Percentiles rank a stretch among this genome's conserved stretches.
These are phyloP conservation scores for Anser brachyrhynchus DNA, from an alignment of 2,113 vertebrate species.

Conservation along the genomic window DNA sequence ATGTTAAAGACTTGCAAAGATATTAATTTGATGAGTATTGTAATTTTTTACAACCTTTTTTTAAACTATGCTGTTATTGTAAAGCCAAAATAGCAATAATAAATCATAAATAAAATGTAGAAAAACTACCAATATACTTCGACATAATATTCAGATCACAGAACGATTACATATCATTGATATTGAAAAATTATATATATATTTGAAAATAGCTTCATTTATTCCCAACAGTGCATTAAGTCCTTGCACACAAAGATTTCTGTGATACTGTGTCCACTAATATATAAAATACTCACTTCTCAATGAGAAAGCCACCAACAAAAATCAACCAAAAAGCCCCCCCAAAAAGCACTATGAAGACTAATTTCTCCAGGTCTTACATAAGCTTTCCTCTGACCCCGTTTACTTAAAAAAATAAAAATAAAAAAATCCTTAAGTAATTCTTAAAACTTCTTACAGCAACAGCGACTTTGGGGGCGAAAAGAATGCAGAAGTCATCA, in stretches of 20 bases:
- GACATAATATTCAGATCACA: not conserved
- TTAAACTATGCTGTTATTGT: not conserved
- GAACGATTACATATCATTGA: not conserved
- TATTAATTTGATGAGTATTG: not conserved
- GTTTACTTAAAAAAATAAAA: not conserved
- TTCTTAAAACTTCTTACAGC: slow-evolving; percentile 75
- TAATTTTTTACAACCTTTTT: not conserved
- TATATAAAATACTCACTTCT: not conserved
- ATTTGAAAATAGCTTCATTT: not conserved
- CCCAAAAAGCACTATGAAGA: not conserved
- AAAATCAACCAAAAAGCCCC: not conserved
- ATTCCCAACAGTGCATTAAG: not conserved
- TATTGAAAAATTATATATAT: accelerated
- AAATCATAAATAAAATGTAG: not conserved
- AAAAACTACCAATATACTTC: not conserved
- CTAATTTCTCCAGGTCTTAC: not conserved
- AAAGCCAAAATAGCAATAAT: not conserved
- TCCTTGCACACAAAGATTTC: not conserved
- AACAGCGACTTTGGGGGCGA: slow-evolving; percentile 86
- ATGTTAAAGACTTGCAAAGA: not conserved
- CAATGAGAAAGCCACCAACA: too few species aligned
- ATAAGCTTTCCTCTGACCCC: not conserved
- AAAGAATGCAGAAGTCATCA: slow-evolving; percentile 97
- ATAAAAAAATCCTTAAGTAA: not conserved
- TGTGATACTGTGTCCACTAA: not conserved